phyloP scores from a whole-genome alignment of 1,140 invertebrate genomes.

The Drosophila nigromelanica region DNA sequence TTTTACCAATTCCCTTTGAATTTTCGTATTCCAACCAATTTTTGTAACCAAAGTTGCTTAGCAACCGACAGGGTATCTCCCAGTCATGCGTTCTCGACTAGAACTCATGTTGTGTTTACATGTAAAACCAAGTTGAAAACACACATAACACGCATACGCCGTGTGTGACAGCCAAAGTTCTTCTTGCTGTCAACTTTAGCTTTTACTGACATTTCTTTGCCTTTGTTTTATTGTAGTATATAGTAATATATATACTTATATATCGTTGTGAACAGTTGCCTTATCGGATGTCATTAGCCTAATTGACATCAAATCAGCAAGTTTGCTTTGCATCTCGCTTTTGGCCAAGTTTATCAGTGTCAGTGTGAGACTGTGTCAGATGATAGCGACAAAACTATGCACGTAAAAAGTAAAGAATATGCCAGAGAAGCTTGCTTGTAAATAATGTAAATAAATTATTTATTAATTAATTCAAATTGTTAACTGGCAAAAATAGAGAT shows the following conservation, averaged over 20 bases:
- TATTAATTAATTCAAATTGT: too few relatives aligned
- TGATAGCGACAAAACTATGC: background rate
- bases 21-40: too few relatives aligned
- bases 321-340: background rate
- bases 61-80: background rate
- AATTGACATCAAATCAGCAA: conserved; percentile 39
- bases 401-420: background rate
- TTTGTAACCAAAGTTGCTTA: too few relatives aligned
- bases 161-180: conserved; percentile 39
- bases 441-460: too few relatives aligned
- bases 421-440: background rate
- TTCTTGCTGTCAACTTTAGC: conserved; percentile 18
- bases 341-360: conserved; percentile 14
- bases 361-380: conserved; percentile 22
- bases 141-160: conserved; percentile 59
- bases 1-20: too few relatives aligned
- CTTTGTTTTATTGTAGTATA: conserved; percentile 34
- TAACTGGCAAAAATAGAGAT: too few relatives aligned
- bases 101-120: background rate
- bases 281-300: conserved; percentile 45
- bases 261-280: conserved; percentile 1
- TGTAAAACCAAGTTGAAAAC: background rate
- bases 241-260: background rate
- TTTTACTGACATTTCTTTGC: conserved; percentile 31
- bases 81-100: too few relatives aligned